These are phyloP conservation scores for Cinclus mexicanus DNA, from an alignment of 2,113 vertebrate genomes.

Conservation along the genomic window DNA sequence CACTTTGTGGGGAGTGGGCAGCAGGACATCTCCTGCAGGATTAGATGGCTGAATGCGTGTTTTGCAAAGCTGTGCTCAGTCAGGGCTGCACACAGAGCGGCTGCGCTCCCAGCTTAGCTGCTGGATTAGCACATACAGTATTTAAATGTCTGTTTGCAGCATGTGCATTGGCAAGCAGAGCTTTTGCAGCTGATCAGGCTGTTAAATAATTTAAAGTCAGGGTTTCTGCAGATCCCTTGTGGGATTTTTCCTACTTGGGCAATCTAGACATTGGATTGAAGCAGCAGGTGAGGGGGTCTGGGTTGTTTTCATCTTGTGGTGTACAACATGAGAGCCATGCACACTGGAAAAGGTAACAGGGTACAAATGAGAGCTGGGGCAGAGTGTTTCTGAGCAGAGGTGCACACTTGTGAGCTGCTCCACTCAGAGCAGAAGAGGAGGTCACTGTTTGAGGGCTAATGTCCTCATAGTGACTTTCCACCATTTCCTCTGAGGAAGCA, in stretches of 20 bases:
- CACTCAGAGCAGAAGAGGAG: neutral
- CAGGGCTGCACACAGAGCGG: fast-evolving
- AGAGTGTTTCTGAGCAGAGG: neutral
- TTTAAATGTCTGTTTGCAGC: neutral
- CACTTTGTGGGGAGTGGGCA: neutral
- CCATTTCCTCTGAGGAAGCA: neutral
- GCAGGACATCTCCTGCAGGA: constrained; percentile 1
- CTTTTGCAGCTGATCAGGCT: neutral
- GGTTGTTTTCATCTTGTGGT: neutral
- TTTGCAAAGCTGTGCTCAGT: neutral
- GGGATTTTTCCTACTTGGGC: neutral
- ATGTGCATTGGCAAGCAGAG: neutral
- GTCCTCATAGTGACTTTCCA: neutral
- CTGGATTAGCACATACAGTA: neutral
- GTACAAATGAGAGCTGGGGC: neutral
- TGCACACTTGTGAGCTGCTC: neutral
- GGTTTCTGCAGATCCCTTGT: neutral
- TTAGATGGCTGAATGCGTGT: neutral
- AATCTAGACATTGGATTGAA: neutral
- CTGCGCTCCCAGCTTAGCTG: neutral
- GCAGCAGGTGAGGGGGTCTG: fast-evolving
- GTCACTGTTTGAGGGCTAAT: neutral
- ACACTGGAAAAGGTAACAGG: neutral
- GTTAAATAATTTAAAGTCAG: neutral
- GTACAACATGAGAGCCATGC: neutral